Percentiles rank a stretch among this genome's conserved stretches.
phyloP scores from a whole-genome alignment of 2,888 invertebrate genomes.

The Ligdia adustata region DNA sequence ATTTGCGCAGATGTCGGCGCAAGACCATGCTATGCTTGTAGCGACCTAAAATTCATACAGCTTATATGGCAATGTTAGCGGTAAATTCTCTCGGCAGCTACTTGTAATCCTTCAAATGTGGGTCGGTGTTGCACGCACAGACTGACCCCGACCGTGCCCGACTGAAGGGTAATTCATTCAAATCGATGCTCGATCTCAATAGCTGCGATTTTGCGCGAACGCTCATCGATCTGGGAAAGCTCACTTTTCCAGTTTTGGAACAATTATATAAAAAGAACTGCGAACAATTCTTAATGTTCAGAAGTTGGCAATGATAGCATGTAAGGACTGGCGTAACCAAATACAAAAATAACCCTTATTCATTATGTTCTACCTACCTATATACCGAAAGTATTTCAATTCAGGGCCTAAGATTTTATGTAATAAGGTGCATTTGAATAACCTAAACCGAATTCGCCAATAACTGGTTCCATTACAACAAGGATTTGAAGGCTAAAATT shows the following conservation, averaged over 20 bases:
- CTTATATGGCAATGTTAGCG: slow-evolving; percentile 83
- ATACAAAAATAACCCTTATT: too few relatives aligned
- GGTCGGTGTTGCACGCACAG: slow-evolving; percentile 79
- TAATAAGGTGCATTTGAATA: too few relatives aligned
- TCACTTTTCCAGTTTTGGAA: not conserved
- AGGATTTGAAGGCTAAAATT: too few relatives aligned
- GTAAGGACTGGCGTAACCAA: too few relatives aligned
- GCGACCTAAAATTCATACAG: slow-evolving; percentile 83
- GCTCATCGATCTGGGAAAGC: slow-evolving; percentile 4
- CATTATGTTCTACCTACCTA: too few relatives aligned
- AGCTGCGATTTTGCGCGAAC: slow-evolving; percentile 25
- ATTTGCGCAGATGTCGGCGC: slow-evolving; percentile 83
- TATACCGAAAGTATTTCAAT: too few relatives aligned
- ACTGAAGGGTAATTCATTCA: slow-evolving; percentile 73
- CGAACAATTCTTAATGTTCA: too few relatives aligned
- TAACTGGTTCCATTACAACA: too few relatives aligned
- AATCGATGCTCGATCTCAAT: slow-evolving; percentile 56
- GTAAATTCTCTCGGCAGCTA: slow-evolving; percentile 83
- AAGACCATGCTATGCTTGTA: slow-evolving; percentile 81
- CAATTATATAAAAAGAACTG: too few relatives aligned
- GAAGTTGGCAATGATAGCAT: too few relatives aligned
- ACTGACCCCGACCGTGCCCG: slow-evolving; percentile 69
- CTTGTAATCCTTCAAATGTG: slow-evolving; percentile 82
- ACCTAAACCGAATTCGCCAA: too few relatives aligned
- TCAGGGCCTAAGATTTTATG: too few relatives aligned